Evolutionary conservation across 1,140 invertebrate genomes (phyloP), one percentile per base, ranked within the genome.

Genomic region (Cylas formicarius): DNA sequence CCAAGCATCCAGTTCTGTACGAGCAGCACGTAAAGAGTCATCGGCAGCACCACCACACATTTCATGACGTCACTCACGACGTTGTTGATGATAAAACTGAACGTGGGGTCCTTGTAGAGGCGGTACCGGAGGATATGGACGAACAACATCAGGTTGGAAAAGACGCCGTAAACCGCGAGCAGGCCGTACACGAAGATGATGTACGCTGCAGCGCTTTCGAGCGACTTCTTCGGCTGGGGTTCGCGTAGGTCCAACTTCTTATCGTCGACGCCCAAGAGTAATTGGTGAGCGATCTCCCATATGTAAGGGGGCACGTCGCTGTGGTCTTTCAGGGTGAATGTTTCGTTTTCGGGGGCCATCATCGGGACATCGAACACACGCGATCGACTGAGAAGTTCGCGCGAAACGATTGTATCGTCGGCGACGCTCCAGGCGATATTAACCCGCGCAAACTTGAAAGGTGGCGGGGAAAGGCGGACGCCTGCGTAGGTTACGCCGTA

Each of bases 1-100:
- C 82, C 82, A 48, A 83, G 79, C 28, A 84, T 70, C 82, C 82
- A 86, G 60, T 85, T 84, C 52, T 82, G 74, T 22, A 84, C 65
- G 2, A 84, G 68, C 47, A 84, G 66, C 21, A 83, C 78, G 41
- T 77, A 74, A 34, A 85, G 53, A 1, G 80, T 75, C 1, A 84
- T 68, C 3, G 82, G 82, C 49, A 85, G 52, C 5, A 82, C 78
- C 37, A 81, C 58, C 7, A 77, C 53, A 55, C 80, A 81, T 60
- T 84, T 81, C 10, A 83, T 63, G 0, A 83, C 60, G 56, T 84
- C 80, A 36, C 80, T 77, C 11, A 84, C 57, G 0, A 77, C 76
- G 51, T 82, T 66, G 54, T 84, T 84, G 31, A 78, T 70, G 18
- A 86, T 64, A 57, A 80, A 82, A 31, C 75, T 73, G 60, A 75